phyloP scores from a whole-genome alignment of 2,113 vertebrate genomes.

The Nothobranchius furzeri region DNA sequence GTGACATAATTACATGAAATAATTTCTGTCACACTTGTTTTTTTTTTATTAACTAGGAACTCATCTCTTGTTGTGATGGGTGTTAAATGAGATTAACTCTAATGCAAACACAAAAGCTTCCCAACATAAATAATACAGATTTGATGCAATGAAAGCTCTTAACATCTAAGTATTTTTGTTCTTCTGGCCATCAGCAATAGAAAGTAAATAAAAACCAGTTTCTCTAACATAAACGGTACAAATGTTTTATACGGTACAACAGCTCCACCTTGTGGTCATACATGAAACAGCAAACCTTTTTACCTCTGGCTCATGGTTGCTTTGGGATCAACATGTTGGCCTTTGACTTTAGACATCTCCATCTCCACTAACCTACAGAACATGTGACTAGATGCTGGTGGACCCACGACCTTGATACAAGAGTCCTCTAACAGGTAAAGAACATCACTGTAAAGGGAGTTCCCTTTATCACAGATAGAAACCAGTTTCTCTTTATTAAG shows the following conservation, averaged over 20 bases:
- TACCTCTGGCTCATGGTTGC: background rate
- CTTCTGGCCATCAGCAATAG: no score
- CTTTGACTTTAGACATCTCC: background rate
- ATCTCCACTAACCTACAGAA: conserved; percentile 17
- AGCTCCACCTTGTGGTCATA: conserved; percentile 25
- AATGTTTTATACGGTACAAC: conserved; percentile 1
- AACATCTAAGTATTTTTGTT: no score
- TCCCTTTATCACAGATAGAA: conserved; percentile 2
- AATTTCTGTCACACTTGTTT: conserved; percentile 6
- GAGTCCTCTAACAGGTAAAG: conserved; percentile 10
- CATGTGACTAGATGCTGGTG: rapidly evolving
- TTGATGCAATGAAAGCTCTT: no score
- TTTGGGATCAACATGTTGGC: background rate
- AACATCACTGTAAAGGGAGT: rapidly evolving
- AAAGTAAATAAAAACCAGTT: background rate
- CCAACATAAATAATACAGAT: no score
- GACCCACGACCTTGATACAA: conserved; percentile 36
- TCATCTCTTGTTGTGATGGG: background rate
- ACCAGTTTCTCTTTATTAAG: background rate
- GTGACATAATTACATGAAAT: conserved; percentile 1
- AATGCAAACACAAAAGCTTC: no score
- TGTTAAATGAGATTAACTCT: no score
- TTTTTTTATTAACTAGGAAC: conserved; percentile 30
- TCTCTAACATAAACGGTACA: no score
- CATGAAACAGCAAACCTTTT: background rate